Conservation (phyloP, 1,140 invertebrate genomes). For the Calliphora vicina region DNA sequence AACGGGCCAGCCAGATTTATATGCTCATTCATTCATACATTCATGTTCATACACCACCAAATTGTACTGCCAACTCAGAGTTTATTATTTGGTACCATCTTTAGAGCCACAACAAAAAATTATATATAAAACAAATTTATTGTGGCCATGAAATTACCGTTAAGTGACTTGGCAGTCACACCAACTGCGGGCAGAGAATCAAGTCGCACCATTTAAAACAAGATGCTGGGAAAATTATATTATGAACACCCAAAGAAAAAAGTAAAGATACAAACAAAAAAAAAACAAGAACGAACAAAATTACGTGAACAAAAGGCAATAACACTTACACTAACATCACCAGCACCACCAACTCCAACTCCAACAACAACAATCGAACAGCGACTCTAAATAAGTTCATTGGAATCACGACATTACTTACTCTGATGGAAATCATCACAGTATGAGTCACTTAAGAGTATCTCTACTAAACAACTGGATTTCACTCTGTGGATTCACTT, state of each 20-base stretch:
- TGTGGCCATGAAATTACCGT: constrained; percentile 26
- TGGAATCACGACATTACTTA: constrained; percentile 21
- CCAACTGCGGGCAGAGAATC: constrained; percentile 13
- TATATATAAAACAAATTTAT: constrained; percentile 27
- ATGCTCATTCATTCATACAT: constrained; percentile 1
- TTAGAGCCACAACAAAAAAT: neutral
- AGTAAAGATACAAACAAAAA: neutral
- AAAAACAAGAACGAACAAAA: neutral
- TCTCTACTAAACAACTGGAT: neutral
- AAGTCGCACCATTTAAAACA: neutral
- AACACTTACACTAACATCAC: neutral
- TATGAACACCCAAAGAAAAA: neutral
- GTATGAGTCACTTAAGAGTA: constrained; percentile 19
- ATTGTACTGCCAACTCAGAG: neutral
- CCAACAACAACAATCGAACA: neutral
- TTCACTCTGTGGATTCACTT: neutral
- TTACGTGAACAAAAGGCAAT: constrained; percentile 19
- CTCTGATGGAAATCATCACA: constrained; percentile 24
- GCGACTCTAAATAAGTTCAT: constrained; percentile 18
- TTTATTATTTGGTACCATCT: constrained; percentile 13
- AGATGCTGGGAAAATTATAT: constrained; percentile 25
- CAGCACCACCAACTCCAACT: neutral
- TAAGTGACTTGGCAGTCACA: constrained; percentile 25
- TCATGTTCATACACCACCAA: neutral
- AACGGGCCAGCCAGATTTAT: constrained; percentile 3